These are phyloP conservation scores for Hemiprocne comata DNA, from an alignment of 2,113 vertebrate genomes.

Conservation along the genomic window DNA sequence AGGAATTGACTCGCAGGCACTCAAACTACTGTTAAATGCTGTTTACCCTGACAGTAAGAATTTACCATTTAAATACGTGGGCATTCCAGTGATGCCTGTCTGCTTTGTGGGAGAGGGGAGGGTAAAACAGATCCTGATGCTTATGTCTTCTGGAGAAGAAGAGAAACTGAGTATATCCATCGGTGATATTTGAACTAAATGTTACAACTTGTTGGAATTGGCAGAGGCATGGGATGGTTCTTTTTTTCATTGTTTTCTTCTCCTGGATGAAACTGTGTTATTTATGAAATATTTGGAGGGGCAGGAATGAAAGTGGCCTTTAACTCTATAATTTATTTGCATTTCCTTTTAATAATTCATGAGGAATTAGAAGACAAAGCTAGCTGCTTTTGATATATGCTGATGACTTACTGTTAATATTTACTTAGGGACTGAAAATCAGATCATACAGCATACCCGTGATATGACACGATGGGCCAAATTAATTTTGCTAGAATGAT, in stretches of 20 bases:
- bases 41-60: not conserved
- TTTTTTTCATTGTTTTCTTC: not conserved
- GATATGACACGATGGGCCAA: not conserved
- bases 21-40: not conserved
- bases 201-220: not conserved
- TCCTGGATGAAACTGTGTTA: not conserved
- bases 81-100: not conserved
- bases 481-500: constrained; percentile 19
- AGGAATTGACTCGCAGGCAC: not conserved
- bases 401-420: not conserved
- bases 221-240: not conserved
- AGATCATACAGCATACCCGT: constrained; percentile 15
- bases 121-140: not conserved
- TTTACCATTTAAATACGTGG: not conserved
- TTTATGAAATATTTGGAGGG: not conserved
- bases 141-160: not conserved
- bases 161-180: not conserved
- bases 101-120: not conserved
- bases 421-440: constrained; percentile 34
- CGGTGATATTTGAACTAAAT: not conserved
- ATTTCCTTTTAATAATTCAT: constrained; percentile 28
- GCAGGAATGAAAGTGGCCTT: not conserved
- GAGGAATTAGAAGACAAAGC: constrained; percentile 25
- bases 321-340: not conserved
- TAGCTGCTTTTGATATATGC: not conserved